A percentile compares a stretch with the other conserved stretches of the same genome.
phyloP scores from a whole-genome alignment of 1,140 invertebrate genomes.

The Pseudomyrmex concolor region DNA sequence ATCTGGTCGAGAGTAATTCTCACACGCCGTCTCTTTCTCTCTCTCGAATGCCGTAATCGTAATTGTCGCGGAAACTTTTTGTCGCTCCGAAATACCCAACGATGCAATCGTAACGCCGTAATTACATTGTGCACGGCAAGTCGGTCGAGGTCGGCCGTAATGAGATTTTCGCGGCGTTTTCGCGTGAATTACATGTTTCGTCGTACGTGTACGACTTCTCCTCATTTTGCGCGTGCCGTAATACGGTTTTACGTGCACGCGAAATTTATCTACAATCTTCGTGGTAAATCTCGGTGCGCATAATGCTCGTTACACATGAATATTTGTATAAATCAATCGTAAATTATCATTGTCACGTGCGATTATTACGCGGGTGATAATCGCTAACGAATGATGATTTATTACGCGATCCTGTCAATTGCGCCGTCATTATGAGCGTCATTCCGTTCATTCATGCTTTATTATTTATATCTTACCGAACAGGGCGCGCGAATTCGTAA shows the following conservation, averaged over 20 bases:
- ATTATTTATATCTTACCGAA: background rate
- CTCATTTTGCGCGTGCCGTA: background rate
- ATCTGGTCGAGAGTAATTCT: conserved; percentile 20
- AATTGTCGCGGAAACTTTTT: conserved; percentile 38
- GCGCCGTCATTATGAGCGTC: background rate
- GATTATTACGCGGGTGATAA: background rate
- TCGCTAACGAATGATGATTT: background rate
- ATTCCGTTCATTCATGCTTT: conserved; percentile 27
- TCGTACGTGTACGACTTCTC: background rate
- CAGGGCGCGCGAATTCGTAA: background rate
- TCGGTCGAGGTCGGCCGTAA: conserved; percentile 34
- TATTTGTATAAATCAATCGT: no score
- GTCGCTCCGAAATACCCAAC: background rate
- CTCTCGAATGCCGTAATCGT: conserved; percentile 30
- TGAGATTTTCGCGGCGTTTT: conserved; percentile 39
- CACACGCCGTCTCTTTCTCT: background rate
- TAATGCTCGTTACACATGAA: no score
- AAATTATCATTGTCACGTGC: background rate
- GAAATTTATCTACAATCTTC: background rate
- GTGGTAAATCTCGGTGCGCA: no score
- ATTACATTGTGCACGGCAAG: conserved; percentile 12
- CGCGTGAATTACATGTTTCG: conserved; percentile 16
- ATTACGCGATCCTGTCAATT: background rate
- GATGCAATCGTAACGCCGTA: conserved; percentile 1
- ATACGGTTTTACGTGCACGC: background rate